These are phyloP conservation scores for Aporrectodea caliginosa DNA, from an alignment of 1,140 invertebrate species.

Conservation along the genomic window DNA sequence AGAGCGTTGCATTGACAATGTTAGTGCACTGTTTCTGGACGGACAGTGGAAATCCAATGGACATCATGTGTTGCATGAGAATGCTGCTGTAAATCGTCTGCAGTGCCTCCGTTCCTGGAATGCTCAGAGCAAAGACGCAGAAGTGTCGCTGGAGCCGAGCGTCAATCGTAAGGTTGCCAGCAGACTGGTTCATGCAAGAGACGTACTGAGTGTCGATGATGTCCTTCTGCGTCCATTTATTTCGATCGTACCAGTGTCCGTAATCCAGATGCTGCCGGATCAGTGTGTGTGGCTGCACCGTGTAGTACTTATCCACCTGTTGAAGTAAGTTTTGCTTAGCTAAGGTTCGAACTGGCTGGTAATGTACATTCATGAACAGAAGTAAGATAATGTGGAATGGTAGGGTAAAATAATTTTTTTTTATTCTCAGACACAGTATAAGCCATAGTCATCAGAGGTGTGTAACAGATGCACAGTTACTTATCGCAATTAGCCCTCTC, in stretches of 20 bases:
- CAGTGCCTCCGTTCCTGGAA: constrained; percentile 78
- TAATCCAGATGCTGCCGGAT: constrained; percentile 94
- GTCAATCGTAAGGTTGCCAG: constrained; percentile 93
- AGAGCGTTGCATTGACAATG: constrained; percentile 75
- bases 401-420: too few relatives aligned
- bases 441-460: too few relatives aligned
- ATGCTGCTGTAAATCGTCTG: constrained; percentile 76
- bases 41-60: constrained; percentile 67
- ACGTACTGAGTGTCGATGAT: constrained; percentile 96
- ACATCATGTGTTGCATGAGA: constrained; percentile 75
- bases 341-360: background rate
- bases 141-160: constrained; percentile 84
- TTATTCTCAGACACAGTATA: too few relatives aligned
- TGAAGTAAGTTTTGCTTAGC: background rate
- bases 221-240: constrained; percentile 83
- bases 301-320: constrained; percentile 83
- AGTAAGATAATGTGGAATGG: too few relatives aligned
- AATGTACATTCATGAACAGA: too few relatives aligned
- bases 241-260: constrained; percentile 85
- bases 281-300: constrained; percentile 90
- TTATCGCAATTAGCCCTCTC: too few relatives aligned
- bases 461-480: too few relatives aligned
- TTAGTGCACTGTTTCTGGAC: constrained; percentile 62
- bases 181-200: constrained; percentile 95
- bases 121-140: constrained; percentile 87